Percentiles rank a stretch among this genome's conserved stretches.
These are phyloP conservation scores for Ara ararauna DNA, from an alignment of 2,797 vertebrate genomes.

Conservation along the genomic window DNA sequence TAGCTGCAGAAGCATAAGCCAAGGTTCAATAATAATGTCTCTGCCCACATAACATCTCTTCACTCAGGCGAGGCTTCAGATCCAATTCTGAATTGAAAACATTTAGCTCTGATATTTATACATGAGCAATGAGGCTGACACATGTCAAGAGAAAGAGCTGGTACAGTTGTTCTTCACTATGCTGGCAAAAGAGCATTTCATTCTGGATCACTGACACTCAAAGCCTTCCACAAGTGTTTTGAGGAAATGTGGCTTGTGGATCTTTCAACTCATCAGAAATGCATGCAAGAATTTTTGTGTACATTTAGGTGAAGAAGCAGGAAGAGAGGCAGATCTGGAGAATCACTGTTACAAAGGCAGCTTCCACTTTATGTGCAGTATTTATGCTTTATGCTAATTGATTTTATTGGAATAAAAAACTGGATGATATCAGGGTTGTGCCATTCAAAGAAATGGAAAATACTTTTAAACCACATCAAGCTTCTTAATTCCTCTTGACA, in stretches of 20 bases:
- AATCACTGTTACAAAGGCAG: not conserved
- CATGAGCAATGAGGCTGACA: not conserved
- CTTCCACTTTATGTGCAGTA: not conserved
- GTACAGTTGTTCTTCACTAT: not conserved
- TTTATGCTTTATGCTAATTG: not conserved
- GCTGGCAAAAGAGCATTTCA: not conserved
- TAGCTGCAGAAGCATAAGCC: not conserved
- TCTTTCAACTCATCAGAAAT: not conserved
- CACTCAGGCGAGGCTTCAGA: not conserved
- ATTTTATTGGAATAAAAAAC: slow-evolving; percentile 1
- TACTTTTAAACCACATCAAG: not conserved
- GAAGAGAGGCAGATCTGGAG: not conserved
- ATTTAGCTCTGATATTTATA: not conserved
- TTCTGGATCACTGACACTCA: not conserved
- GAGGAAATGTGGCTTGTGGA: not conserved
- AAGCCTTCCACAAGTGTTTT: not conserved
- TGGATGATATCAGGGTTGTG: not conserved
- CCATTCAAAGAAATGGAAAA: not conserved
- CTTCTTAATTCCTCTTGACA: not conserved
- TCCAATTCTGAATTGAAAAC: slow-evolving; percentile 20
- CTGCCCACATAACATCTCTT: not conserved
- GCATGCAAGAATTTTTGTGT: not conserved
- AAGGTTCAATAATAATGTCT: not conserved
- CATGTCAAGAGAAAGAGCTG: not conserved
- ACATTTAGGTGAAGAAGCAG: not conserved